Evolutionary conservation across 2,888 invertebrate genomes (phyloP), one percentile per base, ranked within the genome.

Genomic region (Drosophila kokeensis): DNA sequence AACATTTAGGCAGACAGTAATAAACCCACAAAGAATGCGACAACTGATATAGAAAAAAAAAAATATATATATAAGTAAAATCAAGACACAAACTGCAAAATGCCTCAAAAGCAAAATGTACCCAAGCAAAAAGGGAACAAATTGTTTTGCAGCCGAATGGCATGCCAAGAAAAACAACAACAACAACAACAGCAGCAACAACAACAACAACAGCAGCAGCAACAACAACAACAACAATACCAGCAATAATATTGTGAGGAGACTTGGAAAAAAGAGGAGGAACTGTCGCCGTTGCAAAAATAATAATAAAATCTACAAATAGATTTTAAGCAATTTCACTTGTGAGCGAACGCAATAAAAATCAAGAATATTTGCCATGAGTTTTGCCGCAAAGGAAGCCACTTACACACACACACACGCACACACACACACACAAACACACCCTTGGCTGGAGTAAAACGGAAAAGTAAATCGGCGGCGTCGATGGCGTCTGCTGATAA

Each of bases 301-400:
- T 79, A 82, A 82, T 82, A 79, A 82, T 82, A 76, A 81, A 74
- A 74, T 77, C 83, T 79, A 82, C 84, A 85, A 90, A 84, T 81
- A 89, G 90, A 87, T 87, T 87, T 87, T 82, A 89, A 87, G 89
- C 87, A 90, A 89, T 91, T 91, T 87, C 90, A 91, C 89, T 91
- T 90, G 86, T 82, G 88, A 87, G 72, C 87, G 78, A 89, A 82
- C 86, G 90, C 91, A 91, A 92, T 91, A 92, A 91, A 91, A 92
- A 91, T 91, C 90, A 92, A 91, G 91, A 89, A 90, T 90, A 91
- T 90, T 89, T 90, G 84, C 91, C 86, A 89, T 91, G 90, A 91
- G 91, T 91, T 89, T 83, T 87, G 84, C 85, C 75, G 69, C 87
- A 87, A 87, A 72, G 53, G 58, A 66, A 72, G 69, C 53, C 53